A percentile compares a stretch with the other conserved stretches of the same genome.
Evolutionary conservation across 2,888 invertebrate genomes (phyloP).

Genomic region (Sericinus montela): DNA sequence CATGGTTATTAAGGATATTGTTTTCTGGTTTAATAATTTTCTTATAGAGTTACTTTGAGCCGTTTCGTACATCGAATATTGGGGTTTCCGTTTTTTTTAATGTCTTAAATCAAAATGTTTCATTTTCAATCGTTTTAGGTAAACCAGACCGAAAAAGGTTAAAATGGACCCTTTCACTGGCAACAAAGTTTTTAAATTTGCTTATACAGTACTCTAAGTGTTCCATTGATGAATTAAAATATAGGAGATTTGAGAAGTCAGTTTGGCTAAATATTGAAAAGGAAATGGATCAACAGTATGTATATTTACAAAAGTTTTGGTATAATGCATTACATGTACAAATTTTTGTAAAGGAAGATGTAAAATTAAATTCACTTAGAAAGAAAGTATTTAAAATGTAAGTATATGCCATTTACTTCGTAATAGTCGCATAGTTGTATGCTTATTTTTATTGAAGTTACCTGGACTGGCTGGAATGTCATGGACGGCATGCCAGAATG

Average conservation of each 20-base stretch:
- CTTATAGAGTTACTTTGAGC: too few relatives aligned
- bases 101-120: too few relatives aligned
- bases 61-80: too few relatives aligned
- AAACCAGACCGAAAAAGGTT: slow-evolving; percentile 37
- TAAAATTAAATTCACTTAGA: slow-evolving; percentile 44
- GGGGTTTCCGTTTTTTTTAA: too few relatives aligned
- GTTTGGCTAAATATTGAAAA: slow-evolving; percentile 49
- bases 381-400: slow-evolving; percentile 48
- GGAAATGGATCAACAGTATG: slow-evolving; percentile 42
- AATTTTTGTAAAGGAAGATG: slow-evolving; percentile 47
- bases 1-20: too few relatives aligned
- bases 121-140: slow-evolving; percentile 31
- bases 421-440: too few relatives aligned
- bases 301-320: slow-evolving; percentile 52
- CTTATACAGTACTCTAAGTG: slow-evolving; percentile 42
- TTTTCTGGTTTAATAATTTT: too few relatives aligned
- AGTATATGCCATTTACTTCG: slow-evolving; percentile 23
- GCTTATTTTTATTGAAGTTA: too few relatives aligned
- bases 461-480: too few relatives aligned
- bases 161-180: slow-evolving; percentile 48
- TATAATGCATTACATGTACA: slow-evolving; percentile 49
- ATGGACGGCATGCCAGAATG: too few relatives aligned
- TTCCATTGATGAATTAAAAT: slow-evolving; percentile 46
- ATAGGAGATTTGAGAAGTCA: slow-evolving; percentile 42
- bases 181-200: slow-evolving; percentile 45